phyloP scores from a whole-genome alignment of 2,797 vertebrate species.

The Coccyzus lansbergi region DNA sequence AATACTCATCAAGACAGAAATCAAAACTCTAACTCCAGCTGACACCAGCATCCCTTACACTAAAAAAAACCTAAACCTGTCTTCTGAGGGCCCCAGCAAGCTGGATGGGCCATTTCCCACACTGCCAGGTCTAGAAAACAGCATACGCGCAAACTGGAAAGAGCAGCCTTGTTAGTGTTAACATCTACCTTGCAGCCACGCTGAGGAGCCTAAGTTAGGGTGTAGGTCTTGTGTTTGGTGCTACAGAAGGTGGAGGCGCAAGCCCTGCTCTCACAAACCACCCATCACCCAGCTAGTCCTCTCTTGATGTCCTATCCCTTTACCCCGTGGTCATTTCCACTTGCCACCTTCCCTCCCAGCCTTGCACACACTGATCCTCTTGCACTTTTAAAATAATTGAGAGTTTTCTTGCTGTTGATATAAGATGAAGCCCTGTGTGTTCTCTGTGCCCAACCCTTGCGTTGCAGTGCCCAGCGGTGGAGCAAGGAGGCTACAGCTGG shows the following conservation, averaged over 20 bases:
- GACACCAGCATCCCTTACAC: constrained; percentile 35
- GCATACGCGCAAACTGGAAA: not conserved
- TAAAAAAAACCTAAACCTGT: not conserved
- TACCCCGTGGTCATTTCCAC: not conserved
- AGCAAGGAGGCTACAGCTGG: not conserved
- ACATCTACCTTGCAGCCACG: not conserved
- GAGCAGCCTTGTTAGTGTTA: not conserved
- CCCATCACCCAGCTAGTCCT: not conserved
- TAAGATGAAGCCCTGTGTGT: not conserved
- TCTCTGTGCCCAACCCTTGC: not conserved
- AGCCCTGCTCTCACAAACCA: not conserved
- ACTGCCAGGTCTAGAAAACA: not conserved
- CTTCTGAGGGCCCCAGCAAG: not conserved
- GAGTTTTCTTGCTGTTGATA: not conserved
- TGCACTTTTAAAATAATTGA: not conserved
- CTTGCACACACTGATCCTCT: not conserved
- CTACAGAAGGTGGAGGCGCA: not conserved
- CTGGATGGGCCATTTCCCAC: not conserved
- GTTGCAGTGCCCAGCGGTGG: not conserved
- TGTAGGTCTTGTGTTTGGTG: not conserved
- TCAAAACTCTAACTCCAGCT: constrained; percentile 43
- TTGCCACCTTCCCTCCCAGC: not conserved
- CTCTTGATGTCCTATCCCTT: not conserved
- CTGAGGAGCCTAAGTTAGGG: not conserved
- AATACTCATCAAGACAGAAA: not conserved